Conservation (phyloP, 2,113 vertebrate genomes). For the Nettapus auritus region DNA sequence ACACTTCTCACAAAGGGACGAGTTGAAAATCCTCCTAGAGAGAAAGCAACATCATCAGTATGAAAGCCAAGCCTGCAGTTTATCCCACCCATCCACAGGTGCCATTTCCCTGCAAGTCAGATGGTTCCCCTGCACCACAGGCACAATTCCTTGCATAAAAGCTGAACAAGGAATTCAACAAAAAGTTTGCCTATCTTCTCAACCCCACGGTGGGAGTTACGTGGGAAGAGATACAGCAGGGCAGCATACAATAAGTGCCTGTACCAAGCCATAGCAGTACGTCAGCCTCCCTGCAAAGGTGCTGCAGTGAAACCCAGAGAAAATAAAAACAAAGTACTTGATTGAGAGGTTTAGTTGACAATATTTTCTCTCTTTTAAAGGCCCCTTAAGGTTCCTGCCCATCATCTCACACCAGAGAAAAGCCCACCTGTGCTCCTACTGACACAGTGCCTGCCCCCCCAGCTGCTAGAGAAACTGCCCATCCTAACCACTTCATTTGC, state of each 20-base stretch:
- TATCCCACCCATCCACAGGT: not conserved
- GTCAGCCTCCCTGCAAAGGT: not conserved
- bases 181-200: not conserved
- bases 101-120: not conserved
- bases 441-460: not conserved
- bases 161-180: not conserved
- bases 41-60: not conserved
- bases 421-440: not conserved
- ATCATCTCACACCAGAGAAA: not conserved
- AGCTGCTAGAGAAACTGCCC: not conserved
- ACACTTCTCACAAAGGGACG: constrained; percentile 96
- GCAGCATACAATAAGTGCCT: not conserved
- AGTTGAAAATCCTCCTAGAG: constrained; percentile 92
- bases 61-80: not conserved
- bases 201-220: not conserved
- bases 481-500: accelerated
- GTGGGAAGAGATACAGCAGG: not conserved
- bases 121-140: not conserved
- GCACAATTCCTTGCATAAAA: not conserved
- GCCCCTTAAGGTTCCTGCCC: not conserved
- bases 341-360: not conserved
- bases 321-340: not conserved
- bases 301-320: not conserved
- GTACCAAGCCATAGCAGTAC: accelerated
- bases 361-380: not conserved